These are phyloP conservation scores for Poecilia latipinna DNA, from an alignment of 2,113 vertebrate species.

Conservation along the genomic window DNA sequence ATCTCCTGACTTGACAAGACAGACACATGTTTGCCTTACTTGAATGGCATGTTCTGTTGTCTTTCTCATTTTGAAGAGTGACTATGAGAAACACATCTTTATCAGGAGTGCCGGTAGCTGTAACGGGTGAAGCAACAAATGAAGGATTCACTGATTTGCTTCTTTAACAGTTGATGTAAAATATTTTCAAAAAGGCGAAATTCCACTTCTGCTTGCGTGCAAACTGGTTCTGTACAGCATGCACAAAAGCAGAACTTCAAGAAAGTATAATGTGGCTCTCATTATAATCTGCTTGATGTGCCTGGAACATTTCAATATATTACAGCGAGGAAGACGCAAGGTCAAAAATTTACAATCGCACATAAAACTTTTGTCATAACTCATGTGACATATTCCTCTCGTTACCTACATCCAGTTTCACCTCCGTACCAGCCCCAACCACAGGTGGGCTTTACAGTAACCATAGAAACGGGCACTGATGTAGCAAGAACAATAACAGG, in stretches of 20 bases:
- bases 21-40: too few relatives aligned
- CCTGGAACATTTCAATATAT: neutral
- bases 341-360: neutral
- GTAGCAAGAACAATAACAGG: constrained; percentile 61
- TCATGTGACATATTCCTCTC: neutral
- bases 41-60: neutral
- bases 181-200: neutral
- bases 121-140: neutral
- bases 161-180: neutral
- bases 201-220: neutral
- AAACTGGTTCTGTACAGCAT: neutral
- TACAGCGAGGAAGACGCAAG: neutral
- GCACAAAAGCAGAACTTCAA: neutral
- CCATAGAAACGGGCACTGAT: constrained; percentile 36
- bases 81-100: neutral
- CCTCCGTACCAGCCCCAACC: constrained; percentile 4
- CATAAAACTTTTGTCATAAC: neutral
- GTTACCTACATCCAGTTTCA: neutral
- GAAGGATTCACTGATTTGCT: neutral
- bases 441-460: constrained; percentile 1
- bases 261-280: neutral
- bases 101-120: neutral
- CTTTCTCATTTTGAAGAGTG: neutral
- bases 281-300: neutral
- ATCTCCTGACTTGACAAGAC: too few relatives aligned